These are phyloP conservation scores for Nerophis lumbriciformis DNA, from an alignment of 2,113 vertebrate genomes.

Conservation along the genomic window DNA sequence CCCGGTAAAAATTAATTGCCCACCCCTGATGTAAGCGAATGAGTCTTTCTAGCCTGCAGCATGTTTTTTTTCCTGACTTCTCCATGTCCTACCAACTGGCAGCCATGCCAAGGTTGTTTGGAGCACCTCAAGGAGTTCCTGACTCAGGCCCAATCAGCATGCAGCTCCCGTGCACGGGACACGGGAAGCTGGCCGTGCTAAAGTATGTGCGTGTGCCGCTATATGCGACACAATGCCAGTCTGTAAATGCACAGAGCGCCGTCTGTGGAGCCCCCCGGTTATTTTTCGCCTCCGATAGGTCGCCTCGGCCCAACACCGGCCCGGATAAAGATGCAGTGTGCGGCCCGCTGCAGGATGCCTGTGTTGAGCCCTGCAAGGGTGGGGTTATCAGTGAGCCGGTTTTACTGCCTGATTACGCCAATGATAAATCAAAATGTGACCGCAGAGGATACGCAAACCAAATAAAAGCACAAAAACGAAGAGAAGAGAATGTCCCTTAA, in stretches of 20 bases:
- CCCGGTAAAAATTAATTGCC: too few species aligned
- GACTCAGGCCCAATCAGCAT: conserved; percentile 42
- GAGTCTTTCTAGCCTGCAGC: too few species aligned
- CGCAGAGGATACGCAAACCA: conserved; percentile 9
- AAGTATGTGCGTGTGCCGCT: conserved; percentile 69
- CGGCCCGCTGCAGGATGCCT: conserved; percentile 36
- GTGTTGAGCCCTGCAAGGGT: conserved; percentile 41
- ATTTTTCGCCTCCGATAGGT: conserved; percentile 58
- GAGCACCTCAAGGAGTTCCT: conserved; percentile 28
- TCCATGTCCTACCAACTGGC: neutral
- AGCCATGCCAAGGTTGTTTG: conserved; percentile 4
- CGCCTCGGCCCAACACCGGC: conserved; percentile 26
- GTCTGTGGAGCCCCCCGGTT: conserved; percentile 53
- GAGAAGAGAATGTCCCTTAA: too few species aligned
- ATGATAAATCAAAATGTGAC: neutral
- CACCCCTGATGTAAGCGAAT: too few species aligned
- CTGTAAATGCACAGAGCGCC: conserved; percentile 66
- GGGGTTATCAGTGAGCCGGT: conserved; percentile 44
- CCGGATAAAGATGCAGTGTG: conserved; percentile 63
- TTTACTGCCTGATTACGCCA: conserved; percentile 19
- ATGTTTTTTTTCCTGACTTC: neutral
- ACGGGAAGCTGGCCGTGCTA: conserved; percentile 59
- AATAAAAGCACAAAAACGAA: neutral
- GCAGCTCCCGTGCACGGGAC: conserved; percentile 42
- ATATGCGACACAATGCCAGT: conserved; percentile 59